These are phyloP conservation scores for Babylonia areolata DNA, from an alignment of 1,140 invertebrate genomes.

Conservation along the genomic window DNA sequence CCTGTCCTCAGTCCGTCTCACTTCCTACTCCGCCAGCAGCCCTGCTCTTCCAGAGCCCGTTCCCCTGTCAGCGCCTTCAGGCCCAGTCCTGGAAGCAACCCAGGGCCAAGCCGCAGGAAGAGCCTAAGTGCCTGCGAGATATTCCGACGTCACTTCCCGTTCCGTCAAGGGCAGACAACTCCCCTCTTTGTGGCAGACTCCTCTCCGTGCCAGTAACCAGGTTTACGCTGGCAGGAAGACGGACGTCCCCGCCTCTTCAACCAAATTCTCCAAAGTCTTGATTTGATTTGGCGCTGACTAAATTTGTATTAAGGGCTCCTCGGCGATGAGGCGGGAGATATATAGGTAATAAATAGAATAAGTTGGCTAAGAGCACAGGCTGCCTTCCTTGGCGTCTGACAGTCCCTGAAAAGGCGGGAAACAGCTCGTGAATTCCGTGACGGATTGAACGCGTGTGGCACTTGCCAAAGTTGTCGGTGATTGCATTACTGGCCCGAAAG, in stretches of 20 bases:
- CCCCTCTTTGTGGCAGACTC: conserved; percentile 9
- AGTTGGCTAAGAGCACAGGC: conserved; percentile 36
- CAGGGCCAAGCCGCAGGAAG: neutral
- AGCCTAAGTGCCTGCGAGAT: conserved; percentile 19
- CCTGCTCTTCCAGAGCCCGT: too few species aligned
- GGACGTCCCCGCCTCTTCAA: conserved; percentile 32
- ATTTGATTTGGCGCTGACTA: conserved; percentile 44
- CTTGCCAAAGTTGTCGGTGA: conserved; percentile 32
- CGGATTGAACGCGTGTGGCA: conserved; percentile 38
- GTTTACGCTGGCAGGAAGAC: conserved; percentile 30
- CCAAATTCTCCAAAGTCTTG: conserved; percentile 37
- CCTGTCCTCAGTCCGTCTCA: too few species aligned
- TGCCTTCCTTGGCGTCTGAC: conserved; percentile 33
- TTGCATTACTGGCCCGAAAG: conserved; percentile 31
- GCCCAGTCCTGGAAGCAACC: neutral
- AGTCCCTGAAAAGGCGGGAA: conserved; percentile 40
- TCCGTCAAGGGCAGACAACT: conserved; percentile 33
- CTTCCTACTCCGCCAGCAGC: too few species aligned
- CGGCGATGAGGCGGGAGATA: conserved; percentile 40
- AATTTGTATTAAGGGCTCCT: conserved; percentile 42
- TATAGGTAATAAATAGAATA: conserved; percentile 48
- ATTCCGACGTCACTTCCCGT: conserved; percentile 21
- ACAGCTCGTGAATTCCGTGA: conserved; percentile 36
- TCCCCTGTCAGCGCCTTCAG: neutral
- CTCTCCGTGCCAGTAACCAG: conserved; percentile 16